Conservation (phyloP, 1,140 invertebrate species). For the Heterodera carotae region DNA sequence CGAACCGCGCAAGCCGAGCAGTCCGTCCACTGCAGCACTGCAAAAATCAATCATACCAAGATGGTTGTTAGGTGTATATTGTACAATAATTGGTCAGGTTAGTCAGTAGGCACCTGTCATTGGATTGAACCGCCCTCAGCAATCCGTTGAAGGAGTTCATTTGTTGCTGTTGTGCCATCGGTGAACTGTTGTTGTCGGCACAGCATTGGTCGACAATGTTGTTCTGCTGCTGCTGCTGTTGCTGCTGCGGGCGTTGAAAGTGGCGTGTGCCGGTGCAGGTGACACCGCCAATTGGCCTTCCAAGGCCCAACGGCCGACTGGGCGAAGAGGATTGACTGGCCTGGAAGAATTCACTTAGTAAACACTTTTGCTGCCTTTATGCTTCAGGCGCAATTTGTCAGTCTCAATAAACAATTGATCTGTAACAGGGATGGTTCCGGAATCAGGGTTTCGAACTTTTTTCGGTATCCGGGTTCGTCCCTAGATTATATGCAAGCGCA, state of each 20-base stretch:
- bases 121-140: slow-evolving; percentile 13
- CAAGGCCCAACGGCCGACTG: neutral
- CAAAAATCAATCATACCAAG: neutral
- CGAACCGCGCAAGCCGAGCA: slow-evolving; percentile 6
- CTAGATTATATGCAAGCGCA: no score
- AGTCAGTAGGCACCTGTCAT: neutral
- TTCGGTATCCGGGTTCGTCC: no score
- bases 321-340: slow-evolving; percentile 2
- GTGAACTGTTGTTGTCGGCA: neutral
- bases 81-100: no score
- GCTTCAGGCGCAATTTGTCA: no score
- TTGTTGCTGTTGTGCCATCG: slow-evolving; percentile 15
- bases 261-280: slow-evolving; percentile 6
- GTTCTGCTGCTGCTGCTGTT: slow-evolving; percentile 21
- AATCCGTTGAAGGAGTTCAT: slow-evolving; percentile 26
- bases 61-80: no score
- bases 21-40: slow-evolving; percentile 21
- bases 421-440: no score
- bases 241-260: slow-evolving; percentile 21
- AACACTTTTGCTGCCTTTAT: no score
- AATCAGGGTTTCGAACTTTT: no score
- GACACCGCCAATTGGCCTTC: neutral
- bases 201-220: neutral
- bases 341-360: no score
- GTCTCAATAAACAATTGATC: no score